Conservation (phyloP, 2,113 vertebrate species). For the Cinclus cinclus region DNA sequence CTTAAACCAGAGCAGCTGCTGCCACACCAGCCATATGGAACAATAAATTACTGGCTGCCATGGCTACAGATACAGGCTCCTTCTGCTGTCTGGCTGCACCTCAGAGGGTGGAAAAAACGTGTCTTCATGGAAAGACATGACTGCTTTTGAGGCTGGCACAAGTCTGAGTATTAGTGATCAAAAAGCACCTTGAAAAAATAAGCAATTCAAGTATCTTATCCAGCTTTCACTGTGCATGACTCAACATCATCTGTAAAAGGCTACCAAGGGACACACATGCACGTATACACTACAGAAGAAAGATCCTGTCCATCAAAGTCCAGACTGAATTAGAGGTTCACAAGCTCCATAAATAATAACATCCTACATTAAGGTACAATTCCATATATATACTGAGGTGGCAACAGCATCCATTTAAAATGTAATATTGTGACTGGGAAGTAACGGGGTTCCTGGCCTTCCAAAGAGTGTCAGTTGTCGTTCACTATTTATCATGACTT, state of each 20-base stretch:
- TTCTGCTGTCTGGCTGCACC: constrained; percentile 54
- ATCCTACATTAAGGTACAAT: not conserved
- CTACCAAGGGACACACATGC: not conserved
- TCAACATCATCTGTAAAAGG: not conserved
- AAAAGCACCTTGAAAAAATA: not conserved
- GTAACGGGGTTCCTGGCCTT: not conserved
- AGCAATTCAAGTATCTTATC: not conserved
- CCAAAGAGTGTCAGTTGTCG: not conserved
- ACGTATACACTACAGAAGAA: not conserved
- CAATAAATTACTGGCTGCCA: constrained; percentile 63
- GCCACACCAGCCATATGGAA: constrained; percentile 68
- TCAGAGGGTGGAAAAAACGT: not conserved
- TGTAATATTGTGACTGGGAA: not conserved
- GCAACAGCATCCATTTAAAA: not conserved
- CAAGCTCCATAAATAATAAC: not conserved
- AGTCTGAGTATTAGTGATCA: not conserved
- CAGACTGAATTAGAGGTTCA: not conserved
- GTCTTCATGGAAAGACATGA: not conserved
- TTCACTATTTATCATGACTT: not conserved
- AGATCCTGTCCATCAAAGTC: not conserved
- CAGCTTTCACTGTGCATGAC: not conserved
- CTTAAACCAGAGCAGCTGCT: constrained; percentile 64
- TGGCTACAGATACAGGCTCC: constrained; percentile 48
- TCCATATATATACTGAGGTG: not conserved
- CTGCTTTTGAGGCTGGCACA: not conserved